Percentiles rank a stretch among this genome's conserved stretches.
phyloP scores from a whole-genome alignment of 2,797 vertebrate species.

The Lycodopsis pacificus region DNA sequence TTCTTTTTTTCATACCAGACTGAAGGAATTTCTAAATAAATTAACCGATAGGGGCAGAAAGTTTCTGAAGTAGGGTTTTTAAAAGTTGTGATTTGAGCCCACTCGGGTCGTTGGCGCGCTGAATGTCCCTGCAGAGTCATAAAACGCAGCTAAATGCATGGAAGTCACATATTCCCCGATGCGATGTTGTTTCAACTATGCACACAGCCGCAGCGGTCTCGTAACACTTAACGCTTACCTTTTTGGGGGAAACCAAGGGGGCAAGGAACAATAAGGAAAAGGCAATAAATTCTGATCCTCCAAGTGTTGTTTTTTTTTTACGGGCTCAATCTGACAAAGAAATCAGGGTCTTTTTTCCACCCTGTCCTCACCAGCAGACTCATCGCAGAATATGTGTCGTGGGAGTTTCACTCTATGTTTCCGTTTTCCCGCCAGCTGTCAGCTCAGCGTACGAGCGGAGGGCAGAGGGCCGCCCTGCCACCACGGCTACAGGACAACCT shows the following conservation, averaged over 20 bases:
- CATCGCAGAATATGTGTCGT: conserved; percentile 19
- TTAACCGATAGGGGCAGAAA: not conserved
- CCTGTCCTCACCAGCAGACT: conserved; percentile 23
- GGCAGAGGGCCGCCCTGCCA: conserved; percentile 44
- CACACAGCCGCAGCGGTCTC: conserved; percentile 37
- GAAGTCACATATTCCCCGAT: conserved; percentile 40
- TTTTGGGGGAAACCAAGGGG: conserved; percentile 41
- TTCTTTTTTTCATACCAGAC: not conserved
- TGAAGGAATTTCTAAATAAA: not conserved
- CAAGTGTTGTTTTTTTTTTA: conserved; percentile 36
- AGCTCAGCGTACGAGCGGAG: conserved; percentile 38
- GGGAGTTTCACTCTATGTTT: conserved; percentile 56
- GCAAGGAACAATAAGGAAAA: conserved; percentile 56
- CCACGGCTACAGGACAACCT: conserved; percentile 32
- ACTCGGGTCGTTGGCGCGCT: not conserved
- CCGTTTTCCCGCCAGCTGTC: conserved; percentile 67
- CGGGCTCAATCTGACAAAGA: conserved; percentile 60
- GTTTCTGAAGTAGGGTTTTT: not conserved
- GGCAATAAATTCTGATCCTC: conserved; percentile 45
- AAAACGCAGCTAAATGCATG: conserved; percentile 34
- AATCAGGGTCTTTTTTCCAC: conserved; percentile 53
- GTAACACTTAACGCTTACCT: conserved; percentile 50
- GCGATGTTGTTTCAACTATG: conserved; percentile 47
- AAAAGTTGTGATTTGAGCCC: conserved; percentile 11
- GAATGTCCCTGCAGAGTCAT: conserved; percentile 37